Conservation (phyloP, 2,888 invertebrate genomes). For the Leptinotarsa haldemani region DNA sequence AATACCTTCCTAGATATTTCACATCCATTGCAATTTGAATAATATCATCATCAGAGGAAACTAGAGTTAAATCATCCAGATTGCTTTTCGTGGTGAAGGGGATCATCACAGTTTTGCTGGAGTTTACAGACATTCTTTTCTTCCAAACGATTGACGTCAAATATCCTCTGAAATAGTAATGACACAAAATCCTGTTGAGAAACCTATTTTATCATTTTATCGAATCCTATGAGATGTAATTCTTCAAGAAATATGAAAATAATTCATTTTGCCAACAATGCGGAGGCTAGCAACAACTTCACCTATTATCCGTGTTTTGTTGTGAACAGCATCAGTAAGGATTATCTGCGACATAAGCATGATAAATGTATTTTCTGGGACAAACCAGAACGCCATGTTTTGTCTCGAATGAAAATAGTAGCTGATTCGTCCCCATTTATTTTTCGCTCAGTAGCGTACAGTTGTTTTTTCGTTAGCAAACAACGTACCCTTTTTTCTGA, state of each 20-base stretch:
- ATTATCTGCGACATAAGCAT: slow-evolving; percentile 41
- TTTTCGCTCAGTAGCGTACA: slow-evolving; percentile 2
- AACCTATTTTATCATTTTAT: neutral
- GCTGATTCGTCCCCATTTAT: slow-evolving; percentile 17
- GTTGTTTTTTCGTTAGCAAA: neutral
- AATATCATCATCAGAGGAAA: too few relatives aligned
- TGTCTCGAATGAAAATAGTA: slow-evolving; percentile 29
- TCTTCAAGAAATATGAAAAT: slow-evolving; percentile 24
- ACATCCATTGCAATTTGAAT: too few relatives aligned
- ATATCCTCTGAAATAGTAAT: too few relatives aligned
- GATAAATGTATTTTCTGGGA: slow-evolving; percentile 38
- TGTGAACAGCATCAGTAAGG: slow-evolving; percentile 42
- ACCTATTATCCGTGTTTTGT: slow-evolving; percentile 42
- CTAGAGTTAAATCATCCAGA: too few relatives aligned
- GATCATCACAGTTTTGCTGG: too few relatives aligned
- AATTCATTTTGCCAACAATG: slow-evolving; percentile 35
- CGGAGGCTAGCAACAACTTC: slow-evolving; percentile 35
- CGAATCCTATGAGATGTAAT: neutral
- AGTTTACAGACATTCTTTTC: too few relatives aligned
- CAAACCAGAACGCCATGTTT: slow-evolving; percentile 28
- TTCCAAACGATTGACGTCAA: too few relatives aligned
- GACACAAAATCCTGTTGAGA: neutral
- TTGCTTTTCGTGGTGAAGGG: too few relatives aligned
- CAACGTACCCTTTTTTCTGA: neutral
- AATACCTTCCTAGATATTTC: too few relatives aligned